Base-by-base conservation (phyloP, 2,797 vertebrate genomes). In the Leptoclinus maculatus region DNA sequence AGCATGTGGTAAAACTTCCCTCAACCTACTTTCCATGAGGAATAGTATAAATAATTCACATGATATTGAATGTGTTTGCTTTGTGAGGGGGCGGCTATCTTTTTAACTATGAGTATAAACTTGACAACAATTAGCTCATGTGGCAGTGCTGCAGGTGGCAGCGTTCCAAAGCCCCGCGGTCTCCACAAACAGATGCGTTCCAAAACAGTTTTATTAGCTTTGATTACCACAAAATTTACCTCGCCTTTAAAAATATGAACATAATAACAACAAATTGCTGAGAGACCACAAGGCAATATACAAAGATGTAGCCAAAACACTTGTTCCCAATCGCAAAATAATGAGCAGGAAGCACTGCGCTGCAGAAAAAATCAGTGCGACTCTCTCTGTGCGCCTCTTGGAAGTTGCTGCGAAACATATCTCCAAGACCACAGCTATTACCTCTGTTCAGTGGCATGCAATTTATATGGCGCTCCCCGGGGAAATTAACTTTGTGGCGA, bases 401-500 rank as follows among this genome's bases (percentile, higher is more conserved):
- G 87, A 91, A 88, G 88, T 78, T 84, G 47, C 79, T 89, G 89
- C 87, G 86, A 88, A 90, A 89, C 89, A 88, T 81, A 87, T 89
- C 89, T 89, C 82, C 73, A 87, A 82, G 83, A 90, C 82, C 84
- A 80, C 81, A 79, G 90, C 90, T 81, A 91, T 89, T 92, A 92
- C 89, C 86, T 87, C 88, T 89, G 89, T 72, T 91, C 91, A 86
- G 79, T 91, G 90, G 89, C 92, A 88, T 83, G 87, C 89, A 93
- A 94, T 95, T 94, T 94, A 91, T 92, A 91, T 83, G 78, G 81
- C 2, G 10, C 87, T 85, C 94, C 92, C 92, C 7, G 62, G 94
- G 94, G 94, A 95, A 94, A 95, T 95, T 95, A 94, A 93, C 90
- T 90, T 86, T 82, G 84, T 89, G 89, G 93, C 92, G 93, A 94